A percentile compares a stretch with the other conserved stretches of the same genome.
These are phyloP conservation scores for Acrobeloides nanus DNA, from an alignment of 2,888 invertebrate genomes.

Conservation along the genomic window DNA sequence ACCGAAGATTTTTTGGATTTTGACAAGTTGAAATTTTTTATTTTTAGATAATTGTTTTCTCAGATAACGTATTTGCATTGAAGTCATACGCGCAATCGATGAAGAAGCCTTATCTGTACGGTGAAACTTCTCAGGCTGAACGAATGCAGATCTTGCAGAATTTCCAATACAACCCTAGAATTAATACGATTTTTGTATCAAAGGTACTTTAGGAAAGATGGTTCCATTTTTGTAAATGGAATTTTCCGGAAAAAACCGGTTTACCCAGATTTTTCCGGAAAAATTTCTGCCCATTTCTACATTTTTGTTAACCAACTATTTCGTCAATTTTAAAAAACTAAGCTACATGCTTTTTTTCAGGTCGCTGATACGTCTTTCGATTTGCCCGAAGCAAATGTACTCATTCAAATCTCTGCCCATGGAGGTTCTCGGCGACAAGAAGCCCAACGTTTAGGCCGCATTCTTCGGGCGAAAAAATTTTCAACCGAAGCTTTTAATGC, in stretches of 20 bases:
- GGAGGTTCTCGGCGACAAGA: conserved; percentile 96
- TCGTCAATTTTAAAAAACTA: too few species aligned
- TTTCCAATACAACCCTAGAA: conserved; percentile 95
- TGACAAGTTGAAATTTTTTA: neutral
- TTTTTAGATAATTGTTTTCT: conserved; percentile 81
- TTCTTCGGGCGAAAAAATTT: conserved; percentile 84
- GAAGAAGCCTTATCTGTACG: conserved; percentile 96
- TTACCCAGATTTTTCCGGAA: too few species aligned
- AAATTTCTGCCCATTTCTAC: too few species aligned
- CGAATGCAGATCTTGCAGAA: conserved; percentile 95
- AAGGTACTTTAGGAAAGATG: too few species aligned
- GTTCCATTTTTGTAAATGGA: too few species aligned
- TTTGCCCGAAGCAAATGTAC: conserved; percentile 94
- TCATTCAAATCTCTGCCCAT: conserved; percentile 97
- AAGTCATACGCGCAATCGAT: conserved; percentile 93
- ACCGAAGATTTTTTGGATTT: too few species aligned
- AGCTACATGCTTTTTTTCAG: too few species aligned
- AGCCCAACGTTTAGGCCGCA: conserved; percentile 90
- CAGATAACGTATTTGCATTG: conserved; percentile 95
- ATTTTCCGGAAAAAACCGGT: too few species aligned
- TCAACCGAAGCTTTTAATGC: conserved; percentile 66
- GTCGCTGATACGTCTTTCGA: conserved; percentile 98
- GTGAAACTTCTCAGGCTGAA: conserved; percentile 80
- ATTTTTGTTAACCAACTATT: too few species aligned
- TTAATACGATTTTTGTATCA: conserved; percentile 97